phyloP scores from a whole-genome alignment of 2,113 vertebrate genomes.

The human region GRCh38 chr12:129108001-129108500 shows the following conservation, averaged over 20 bases:
- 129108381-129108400: background rate
- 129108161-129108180: background rate
- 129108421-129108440: background rate
- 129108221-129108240: background rate
- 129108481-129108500: no score
- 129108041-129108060: background rate
- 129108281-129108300: fast-evolving
- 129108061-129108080: background rate
- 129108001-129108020: no score
- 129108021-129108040: background rate
- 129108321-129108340: background rate
- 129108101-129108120: background rate
- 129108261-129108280: fast-evolving
- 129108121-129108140: no score
- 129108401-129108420: background rate
- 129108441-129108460: fast-evolving
- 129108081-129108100: background rate
- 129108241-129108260: fast-evolving
- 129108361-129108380: background rate
- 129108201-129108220: background rate
- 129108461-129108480: background rate
- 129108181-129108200: background rate
- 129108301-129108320: background rate
- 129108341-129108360: background rate
- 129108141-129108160: background rate